Evolutionary conservation across 1,140 invertebrate species (phyloP).

Genomic region (Neomicropteryx cornuta): DNA sequence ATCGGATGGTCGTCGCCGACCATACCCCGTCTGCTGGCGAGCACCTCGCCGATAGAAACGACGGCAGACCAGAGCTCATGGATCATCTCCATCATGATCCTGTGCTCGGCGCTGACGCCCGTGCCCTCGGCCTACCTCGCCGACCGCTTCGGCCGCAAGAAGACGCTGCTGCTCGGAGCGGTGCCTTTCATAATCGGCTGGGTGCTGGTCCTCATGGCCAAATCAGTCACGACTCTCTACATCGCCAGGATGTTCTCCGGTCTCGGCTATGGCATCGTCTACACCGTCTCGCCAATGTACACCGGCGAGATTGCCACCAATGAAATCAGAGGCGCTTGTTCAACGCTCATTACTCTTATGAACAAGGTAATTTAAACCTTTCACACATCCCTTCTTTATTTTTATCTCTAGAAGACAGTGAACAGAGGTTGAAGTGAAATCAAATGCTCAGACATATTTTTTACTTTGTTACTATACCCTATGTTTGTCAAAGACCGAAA

Average conservation of each 20-base stretch:
- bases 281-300: slow-evolving; percentile 52
- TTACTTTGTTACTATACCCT: too few species aligned
- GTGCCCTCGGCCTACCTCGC: slow-evolving; percentile 36
- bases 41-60: slow-evolving; percentile 37
- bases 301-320: slow-evolving; percentile 56
- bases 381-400: too few species aligned
- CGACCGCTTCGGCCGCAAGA: slow-evolving; percentile 52
- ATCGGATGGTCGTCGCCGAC: slow-evolving; percentile 51
- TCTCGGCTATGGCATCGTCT: slow-evolving; percentile 56
- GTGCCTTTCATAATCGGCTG: slow-evolving; percentile 56
- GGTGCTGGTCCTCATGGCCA: slow-evolving; percentile 45
- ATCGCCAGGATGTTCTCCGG: slow-evolving; percentile 44
- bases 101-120: slow-evolving; percentile 35
- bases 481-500: too few species aligned
- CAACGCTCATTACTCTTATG: slow-evolving; percentile 55
- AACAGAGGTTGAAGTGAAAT: too few species aligned
- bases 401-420: too few species aligned
- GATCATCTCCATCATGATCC: slow-evolving; percentile 46
- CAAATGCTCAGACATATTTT: too few species aligned
- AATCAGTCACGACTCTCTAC: slow-evolving; percentile 38
- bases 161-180: slow-evolving; percentile 47
- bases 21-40: slow-evolving; percentile 32
- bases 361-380: slow-evolving; percentile 41
- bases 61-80: slow-evolving; percentile 46
- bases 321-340: slow-evolving; percentile 56